A percentile compares a stretch with the other conserved stretches of the same genome.
phyloP scores from a whole-genome alignment of 2,888 invertebrate genomes.

The Ptychoptera contaminata region DNA sequence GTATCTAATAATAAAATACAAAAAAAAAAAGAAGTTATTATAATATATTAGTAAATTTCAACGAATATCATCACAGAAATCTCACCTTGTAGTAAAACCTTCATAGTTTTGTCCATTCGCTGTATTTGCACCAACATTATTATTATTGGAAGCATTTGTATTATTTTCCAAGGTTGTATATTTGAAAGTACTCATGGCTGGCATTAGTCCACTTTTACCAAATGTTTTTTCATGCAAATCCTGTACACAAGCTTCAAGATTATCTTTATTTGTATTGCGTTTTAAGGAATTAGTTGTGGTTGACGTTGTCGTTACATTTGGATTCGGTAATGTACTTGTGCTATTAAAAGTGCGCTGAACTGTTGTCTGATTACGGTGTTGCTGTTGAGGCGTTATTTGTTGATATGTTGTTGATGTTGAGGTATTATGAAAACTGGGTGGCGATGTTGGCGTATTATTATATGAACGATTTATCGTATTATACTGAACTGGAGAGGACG shows the following conservation, averaged over 20 bases:
- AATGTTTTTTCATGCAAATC: conserved; percentile 32
- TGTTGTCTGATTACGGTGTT: background rate
- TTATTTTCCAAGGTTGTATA: conserved; percentile 14
- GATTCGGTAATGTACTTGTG: conserved; percentile 13
- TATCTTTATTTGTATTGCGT: conserved; percentile 9
- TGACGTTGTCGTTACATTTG: conserved; percentile 10
- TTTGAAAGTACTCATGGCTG: conserved; percentile 20
- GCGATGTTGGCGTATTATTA: conserved; percentile 8
- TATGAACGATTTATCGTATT: conserved; percentile 9
- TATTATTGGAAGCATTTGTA: background rate
- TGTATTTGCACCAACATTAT: conserved; percentile 1
- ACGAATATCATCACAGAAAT: conserved; percentile 1
- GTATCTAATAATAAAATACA: conserved; percentile 19
- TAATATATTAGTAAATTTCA: background rate
- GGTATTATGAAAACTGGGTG: conserved; percentile 7
- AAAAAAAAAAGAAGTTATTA: conserved; percentile 2
- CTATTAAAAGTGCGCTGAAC: conserved; percentile 11
- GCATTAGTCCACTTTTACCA: conserved; percentile 26
- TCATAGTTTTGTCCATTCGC: conserved; percentile 39
- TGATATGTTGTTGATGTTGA: conserved; percentile 2
- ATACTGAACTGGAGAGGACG: conserved; percentile 12
- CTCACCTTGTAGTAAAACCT: conserved; percentile 49
- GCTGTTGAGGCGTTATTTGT: conserved; percentile 6
- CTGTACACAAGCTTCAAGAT: conserved; percentile 29
- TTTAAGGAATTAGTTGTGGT: conserved; percentile 9